Percentiles rank a stretch among this genome's conserved stretches.
phyloP scores from a whole-genome alignment of 2,888 invertebrate genomes.

The Arenicola marina region DNA sequence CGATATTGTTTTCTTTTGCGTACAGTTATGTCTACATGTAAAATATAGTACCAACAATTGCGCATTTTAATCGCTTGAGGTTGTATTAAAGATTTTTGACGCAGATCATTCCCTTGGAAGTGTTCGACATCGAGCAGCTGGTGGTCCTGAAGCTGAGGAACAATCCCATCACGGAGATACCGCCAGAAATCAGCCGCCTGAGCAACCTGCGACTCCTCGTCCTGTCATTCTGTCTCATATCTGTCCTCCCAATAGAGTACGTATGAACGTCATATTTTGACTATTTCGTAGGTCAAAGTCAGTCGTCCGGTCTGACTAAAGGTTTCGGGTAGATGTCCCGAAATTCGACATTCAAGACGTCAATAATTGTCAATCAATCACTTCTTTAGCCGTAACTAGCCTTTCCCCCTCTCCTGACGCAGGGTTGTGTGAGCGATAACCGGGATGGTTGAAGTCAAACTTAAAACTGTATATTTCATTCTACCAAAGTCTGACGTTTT shows the following conservation, averaged over 20 bases:
- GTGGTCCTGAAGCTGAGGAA: slow-evolving; percentile 54
- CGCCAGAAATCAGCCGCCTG: slow-evolving; percentile 48
- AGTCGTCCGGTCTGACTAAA: too few relatives aligned
- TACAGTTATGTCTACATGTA: background rate
- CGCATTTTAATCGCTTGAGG: background rate
- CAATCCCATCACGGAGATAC: slow-evolving; percentile 53
- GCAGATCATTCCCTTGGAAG: slow-evolving; percentile 41
- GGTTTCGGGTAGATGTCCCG: too few relatives aligned
- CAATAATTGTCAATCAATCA: too few relatives aligned
- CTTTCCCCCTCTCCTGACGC: too few relatives aligned
- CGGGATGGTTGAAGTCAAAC: too few relatives aligned
- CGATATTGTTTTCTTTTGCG: background rate
- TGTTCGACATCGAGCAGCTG: slow-evolving; percentile 47
- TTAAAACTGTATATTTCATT: too few relatives aligned
- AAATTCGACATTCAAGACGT: too few relatives aligned
- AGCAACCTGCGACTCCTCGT: slow-evolving; percentile 47
- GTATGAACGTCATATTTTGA: too few relatives aligned
- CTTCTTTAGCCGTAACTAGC: too few relatives aligned
- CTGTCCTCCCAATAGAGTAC: slow-evolving; percentile 51
- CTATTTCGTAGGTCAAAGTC: too few relatives aligned
- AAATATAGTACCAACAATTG: background rate
- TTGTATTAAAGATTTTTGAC: background rate
- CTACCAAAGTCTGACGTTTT: too few relatives aligned
- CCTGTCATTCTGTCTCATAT: slow-evolving; percentile 54
- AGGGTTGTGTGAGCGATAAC: too few relatives aligned